Conservation (phyloP, 2,888 invertebrate species). For the Saturnia pavonia region DNA sequence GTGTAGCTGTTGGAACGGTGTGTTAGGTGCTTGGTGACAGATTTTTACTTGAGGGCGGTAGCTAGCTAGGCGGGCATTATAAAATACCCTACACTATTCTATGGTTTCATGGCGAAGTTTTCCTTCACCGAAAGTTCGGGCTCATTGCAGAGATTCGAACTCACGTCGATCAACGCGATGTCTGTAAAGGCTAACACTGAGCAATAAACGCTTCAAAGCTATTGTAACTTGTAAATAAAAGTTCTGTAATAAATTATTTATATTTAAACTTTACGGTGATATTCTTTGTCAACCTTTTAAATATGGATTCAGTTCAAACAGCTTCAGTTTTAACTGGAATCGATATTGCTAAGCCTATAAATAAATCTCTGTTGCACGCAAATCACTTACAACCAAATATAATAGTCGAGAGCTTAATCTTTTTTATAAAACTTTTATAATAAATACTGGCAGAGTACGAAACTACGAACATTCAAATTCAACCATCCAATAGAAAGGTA, state of each 20-base stretch:
- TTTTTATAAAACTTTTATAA: background rate
- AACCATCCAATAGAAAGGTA: slow-evolving; percentile 22
- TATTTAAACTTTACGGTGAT: background rate
- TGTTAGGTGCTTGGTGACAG: too few relatives aligned
- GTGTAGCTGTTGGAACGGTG: too few relatives aligned
- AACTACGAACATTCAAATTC: slow-evolving; percentile 15
- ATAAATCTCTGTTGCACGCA: slow-evolving; percentile 4
- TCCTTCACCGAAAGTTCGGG: too few relatives aligned
- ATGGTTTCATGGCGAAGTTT: too few relatives aligned
- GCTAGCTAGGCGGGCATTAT: too few relatives aligned
- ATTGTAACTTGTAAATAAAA: background rate
- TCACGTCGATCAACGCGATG: too few relatives aligned
- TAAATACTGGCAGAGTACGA: background rate
- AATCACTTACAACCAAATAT: background rate
- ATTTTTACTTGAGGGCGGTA: too few relatives aligned
- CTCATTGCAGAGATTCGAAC: too few relatives aligned
- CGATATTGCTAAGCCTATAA: slow-evolving; percentile 38
- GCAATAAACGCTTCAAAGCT: background rate
- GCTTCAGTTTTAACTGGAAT: slow-evolving; percentile 37
- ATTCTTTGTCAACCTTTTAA: slow-evolving; percentile 28
- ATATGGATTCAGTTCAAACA: slow-evolving; percentile 36
- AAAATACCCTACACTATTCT: too few relatives aligned
- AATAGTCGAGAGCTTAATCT: background rate
- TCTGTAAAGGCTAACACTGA: too few relatives aligned
- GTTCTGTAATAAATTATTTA: background rate